phyloP scores from a whole-genome alignment of 1,140 invertebrate species.

The Helicoverpa zea region DNA sequence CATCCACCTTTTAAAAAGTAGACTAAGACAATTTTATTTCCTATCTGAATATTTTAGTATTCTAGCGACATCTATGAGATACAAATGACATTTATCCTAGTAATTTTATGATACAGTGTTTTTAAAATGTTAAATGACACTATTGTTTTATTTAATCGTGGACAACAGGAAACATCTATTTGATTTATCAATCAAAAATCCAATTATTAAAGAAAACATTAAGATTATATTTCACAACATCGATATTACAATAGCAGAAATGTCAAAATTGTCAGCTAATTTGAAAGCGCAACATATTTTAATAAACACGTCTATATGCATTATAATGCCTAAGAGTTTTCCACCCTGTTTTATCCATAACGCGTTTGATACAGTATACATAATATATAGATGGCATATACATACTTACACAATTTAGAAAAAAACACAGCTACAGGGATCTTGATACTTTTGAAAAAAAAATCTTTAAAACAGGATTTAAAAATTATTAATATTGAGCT shows the following conservation, averaged over 20 bases:
- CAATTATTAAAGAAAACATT: not conserved
- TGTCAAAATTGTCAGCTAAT: slow-evolving; percentile 39
- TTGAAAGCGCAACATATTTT: slow-evolving; percentile 41
- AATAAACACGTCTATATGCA: slow-evolving; percentile 57
- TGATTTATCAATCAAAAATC: not conserved
- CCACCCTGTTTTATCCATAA: slow-evolving; percentile 85
- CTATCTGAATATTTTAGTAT: slow-evolving; percentile 24
- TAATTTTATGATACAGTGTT: slow-evolving; percentile 6
- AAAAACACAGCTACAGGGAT: slow-evolving; percentile 6
- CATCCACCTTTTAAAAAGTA: not conserved
- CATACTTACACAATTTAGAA: slow-evolving; percentile 36
- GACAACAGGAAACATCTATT: slow-evolving; percentile 24
- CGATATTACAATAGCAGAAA: slow-evolving; percentile 61
- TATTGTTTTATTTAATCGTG: slow-evolving; percentile 8
- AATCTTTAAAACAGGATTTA: too few species aligned
- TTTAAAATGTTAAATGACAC: slow-evolving; percentile 7
- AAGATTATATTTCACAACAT: slow-evolving; percentile 60
- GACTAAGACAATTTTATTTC: not conserved
- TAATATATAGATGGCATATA: slow-evolving; percentile 45
- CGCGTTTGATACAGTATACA: slow-evolving; percentile 57
- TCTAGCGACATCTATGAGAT: slow-evolving; percentile 39
- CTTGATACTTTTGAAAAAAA: not conserved
- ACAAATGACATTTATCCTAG: slow-evolving; percentile 20
- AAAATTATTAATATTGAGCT: too few species aligned
- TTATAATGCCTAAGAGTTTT: slow-evolving; percentile 80